Conservation (phyloP, 2,797 vertebrate genomes). For the Tenualosa thibaudeaui region DNA sequence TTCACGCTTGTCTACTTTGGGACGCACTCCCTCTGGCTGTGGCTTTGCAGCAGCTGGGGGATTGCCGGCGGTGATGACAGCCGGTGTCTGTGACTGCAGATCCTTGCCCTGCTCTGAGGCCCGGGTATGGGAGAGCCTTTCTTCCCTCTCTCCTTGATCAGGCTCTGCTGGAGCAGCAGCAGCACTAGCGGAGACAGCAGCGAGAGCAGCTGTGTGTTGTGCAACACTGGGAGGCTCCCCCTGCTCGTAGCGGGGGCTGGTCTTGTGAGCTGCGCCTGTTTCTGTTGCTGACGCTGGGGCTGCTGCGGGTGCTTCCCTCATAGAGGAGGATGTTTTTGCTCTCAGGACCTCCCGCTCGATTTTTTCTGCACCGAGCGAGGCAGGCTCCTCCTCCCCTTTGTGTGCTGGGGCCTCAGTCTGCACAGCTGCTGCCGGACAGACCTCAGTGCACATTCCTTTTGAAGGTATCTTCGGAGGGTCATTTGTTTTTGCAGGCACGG, state of each 20-base stretch:
- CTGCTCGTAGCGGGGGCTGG: conserved; percentile 67
- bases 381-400: conserved; percentile 75
- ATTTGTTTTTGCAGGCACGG: conserved; percentile 50
- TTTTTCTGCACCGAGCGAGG: conserved; percentile 66
- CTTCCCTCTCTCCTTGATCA: conserved; percentile 59
- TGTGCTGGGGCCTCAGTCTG: conserved; percentile 71
- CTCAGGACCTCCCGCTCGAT: conserved; percentile 77
- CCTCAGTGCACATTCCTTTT: conserved; percentile 68
- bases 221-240: conserved; percentile 77
- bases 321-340: conserved; percentile 75
- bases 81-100: conserved; percentile 59
- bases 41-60: conserved; percentile 44
- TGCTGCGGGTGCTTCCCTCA: conserved; percentile 55
- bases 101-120: conserved; percentile 60
- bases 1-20: neutral
- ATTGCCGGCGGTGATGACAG: conserved; percentile 59
- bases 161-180: conserved; percentile 61
- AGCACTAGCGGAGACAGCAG: conserved; percentile 27
- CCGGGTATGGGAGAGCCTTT: conserved; percentile 57
- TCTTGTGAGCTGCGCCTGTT: conserved; percentile 38
- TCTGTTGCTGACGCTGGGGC: conserved; percentile 66
- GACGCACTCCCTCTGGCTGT: neutral
- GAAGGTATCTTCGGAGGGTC: conserved; percentile 62
- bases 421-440: conserved; percentile 71
- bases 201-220: conserved; percentile 69